Evolutionary conservation across 2,888 invertebrate species (phyloP), one percentile per base, ranked within the genome.

Genomic region (Ophioninae sp.): DNA sequence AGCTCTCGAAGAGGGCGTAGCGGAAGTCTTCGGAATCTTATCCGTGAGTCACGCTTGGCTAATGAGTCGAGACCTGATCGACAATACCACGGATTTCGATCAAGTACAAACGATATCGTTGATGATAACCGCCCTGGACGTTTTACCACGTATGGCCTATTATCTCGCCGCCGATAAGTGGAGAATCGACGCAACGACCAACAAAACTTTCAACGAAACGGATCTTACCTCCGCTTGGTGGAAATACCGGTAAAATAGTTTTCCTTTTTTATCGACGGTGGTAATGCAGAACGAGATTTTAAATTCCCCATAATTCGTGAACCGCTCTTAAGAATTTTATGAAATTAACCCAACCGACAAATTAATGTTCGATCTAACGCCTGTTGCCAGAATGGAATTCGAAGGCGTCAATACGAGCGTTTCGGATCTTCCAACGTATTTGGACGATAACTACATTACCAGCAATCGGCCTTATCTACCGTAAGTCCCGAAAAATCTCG

Each of bases 141-240:
- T 91, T 39, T 85, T 92, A n/a, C 92, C 92, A 3, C 87, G 91
- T n/a, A 85, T 92, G 84, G 89, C 91, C 20, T 92, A 92, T 82
- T 92, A 92, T 75, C 75, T 89, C 7, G 82, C 90, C 0, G 90
- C 88, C 0, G 92, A 92, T 62, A 81, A 86, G 67, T 92, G 92
- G 92, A 89, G 92, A 84, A 87, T 92, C 13, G 86, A 92, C n/a
- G 87, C 87, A 6, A 85, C 90, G 7, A 81, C 87, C 65, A 87
- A 87, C 3, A 87, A 86, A 65, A 88, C 87, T 10, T 86, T 87
- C 8, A 81, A 88, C 59, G 41, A 89, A 0, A 64, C 86, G 1
- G 83, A 89, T 23, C 80, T 92, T 39, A 39, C 87, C 10, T 78
- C 87, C n/a, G 88, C 89, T 44, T 92, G 92, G 92, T 92, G 92